Evolutionary conservation across 1,140 invertebrate species (phyloP).

Genomic region (Drosophila melanogaster): Release_6_plus_ISO1_MT NT_033777.3:7263501-7264000

Average conservation of each 20-base stretch:
- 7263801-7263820: constrained; percentile 32
- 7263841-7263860: constrained; percentile 46
- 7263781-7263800: constrained; percentile 18
- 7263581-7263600: constrained; percentile 20
- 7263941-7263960: constrained; percentile 39
- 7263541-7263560: constrained; percentile 64
- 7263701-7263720: constrained; percentile 48
- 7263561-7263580: constrained; percentile 69
- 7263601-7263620: constrained; percentile 71
- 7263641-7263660: constrained; percentile 41
- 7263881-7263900: constrained; percentile 71
- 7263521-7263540: constrained; percentile 30
- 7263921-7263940: constrained; percentile 65
- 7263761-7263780: constrained; percentile 56
- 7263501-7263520: constrained; percentile 43
- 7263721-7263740: constrained; percentile 65
- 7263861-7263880: constrained; percentile 62
- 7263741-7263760: constrained; percentile 58
- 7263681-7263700: constrained; percentile 48
- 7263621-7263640: constrained; percentile 46
- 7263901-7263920: constrained; percentile 73
- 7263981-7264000: constrained; percentile 26
- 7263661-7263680: constrained; percentile 52
- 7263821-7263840: constrained; percentile 5
- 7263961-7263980: constrained; percentile 32